A percentile compares a stretch with the other conserved stretches of the same genome.
Evolutionary conservation across 2,888 invertebrate genomes (phyloP).

Genomic region (Chrysolina haemoptera): DNA sequence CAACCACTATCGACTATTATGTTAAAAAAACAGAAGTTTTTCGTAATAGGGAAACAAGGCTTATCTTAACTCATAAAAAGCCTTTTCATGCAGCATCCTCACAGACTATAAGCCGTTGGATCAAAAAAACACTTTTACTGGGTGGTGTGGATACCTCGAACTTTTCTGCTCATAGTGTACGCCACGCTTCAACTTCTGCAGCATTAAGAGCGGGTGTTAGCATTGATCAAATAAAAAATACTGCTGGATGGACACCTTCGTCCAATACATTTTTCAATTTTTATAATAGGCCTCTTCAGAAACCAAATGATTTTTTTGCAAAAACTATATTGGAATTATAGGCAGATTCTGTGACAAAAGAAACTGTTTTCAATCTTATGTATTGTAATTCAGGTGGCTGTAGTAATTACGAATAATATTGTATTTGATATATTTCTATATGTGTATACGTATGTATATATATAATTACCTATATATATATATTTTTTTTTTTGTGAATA

Average conservation of each 20-base stretch:
- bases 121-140: conserved; percentile 11
- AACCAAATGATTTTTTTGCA: not conserved
- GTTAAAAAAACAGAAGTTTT: conserved; percentile 3
- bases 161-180: conserved; percentile 23
- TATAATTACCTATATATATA: no score
- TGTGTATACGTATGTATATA: no score
- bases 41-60: conserved; percentile 1
- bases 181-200: conserved; percentile 28
- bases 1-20: conserved; percentile 11
- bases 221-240: conserved; percentile 17
- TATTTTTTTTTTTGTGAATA: not conserved
- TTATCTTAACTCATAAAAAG: no score
- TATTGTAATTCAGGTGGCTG: no score
- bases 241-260: conserved; percentile 23
- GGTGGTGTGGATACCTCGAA: conserved; percentile 24
- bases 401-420: no score
- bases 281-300: not conserved
- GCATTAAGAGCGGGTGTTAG: conserved; percentile 14
- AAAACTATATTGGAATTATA: not conserved
- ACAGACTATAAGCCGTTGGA: conserved; percentile 28
- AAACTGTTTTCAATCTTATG: no score
- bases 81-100: no score
- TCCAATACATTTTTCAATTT: conserved; percentile 4
- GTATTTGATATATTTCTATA: no score
- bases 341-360: not conserved